Conservation (phyloP, 2,888 invertebrate species). For the Dysmachus trigonus region DNA sequence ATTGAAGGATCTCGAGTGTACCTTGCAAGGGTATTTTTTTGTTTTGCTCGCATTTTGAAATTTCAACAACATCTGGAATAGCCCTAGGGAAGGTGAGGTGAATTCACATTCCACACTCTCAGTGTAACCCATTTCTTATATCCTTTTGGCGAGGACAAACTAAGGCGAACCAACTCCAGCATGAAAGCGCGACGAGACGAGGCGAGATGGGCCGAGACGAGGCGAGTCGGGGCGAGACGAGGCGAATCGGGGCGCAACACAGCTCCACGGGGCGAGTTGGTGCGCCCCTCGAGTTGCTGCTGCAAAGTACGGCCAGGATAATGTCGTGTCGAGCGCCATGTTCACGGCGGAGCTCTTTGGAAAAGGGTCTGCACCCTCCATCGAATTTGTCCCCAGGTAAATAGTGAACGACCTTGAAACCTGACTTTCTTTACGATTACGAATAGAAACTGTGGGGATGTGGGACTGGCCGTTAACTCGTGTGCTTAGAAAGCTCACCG, state of each 20-base stretch:
- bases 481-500: not conserved
- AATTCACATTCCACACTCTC: not conserved
- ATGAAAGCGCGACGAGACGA: not conserved
- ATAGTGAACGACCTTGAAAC: constrained; percentile 26
- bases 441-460: not conserved
- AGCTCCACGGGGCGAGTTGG: not conserved
- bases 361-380: constrained; percentile 18
- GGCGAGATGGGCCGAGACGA: no score
- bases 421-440: constrained; percentile 9
- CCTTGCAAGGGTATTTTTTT: not conserved
- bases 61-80: not conserved
- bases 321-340: not conserved
- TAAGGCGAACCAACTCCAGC: not conserved
- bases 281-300: not conserved
- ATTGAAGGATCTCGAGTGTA: not conserved
- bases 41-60: not conserved
- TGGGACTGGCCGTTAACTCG: not conserved
- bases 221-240: no score
- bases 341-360: not conserved
- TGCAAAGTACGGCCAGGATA: not conserved
- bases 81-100: not conserved
- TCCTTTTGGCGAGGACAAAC: not conserved
- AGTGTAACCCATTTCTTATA: not conserved
- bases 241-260: no score
- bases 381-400: constrained; percentile 31